These are phyloP conservation scores for Raja brachyura DNA, from an alignment of 2,113 vertebrate species.

Conservation along the genomic window DNA sequence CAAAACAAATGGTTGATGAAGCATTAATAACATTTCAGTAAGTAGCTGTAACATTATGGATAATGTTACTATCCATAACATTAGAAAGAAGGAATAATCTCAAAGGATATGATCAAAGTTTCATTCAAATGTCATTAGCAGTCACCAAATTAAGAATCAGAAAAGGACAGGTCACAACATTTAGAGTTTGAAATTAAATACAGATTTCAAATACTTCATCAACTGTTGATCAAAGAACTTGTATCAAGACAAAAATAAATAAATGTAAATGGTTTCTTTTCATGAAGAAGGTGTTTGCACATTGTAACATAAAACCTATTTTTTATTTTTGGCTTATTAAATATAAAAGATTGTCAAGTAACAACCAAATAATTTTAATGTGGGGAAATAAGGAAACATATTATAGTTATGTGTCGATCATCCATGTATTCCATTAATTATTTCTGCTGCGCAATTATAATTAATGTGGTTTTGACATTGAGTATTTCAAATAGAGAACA, in stretches of 20 bases:
- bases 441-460: conserved; percentile 39
- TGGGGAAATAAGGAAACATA: not conserved
- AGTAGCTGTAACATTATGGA: not conserved
- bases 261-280: not conserved
- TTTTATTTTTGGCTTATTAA: not conserved
- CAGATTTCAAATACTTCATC: not conserved
- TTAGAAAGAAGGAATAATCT: not conserved
- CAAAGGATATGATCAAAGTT: not conserved
- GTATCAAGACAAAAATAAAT: conserved; percentile 15
- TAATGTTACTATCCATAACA: not conserved
- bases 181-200: not conserved
- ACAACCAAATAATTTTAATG: not conserved
- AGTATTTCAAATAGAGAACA: conserved; percentile 48
- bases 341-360: not conserved
- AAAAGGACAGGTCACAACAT: not conserved
- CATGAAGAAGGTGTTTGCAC: not conserved
- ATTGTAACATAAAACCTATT: not conserved
- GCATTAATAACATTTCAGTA: not conserved
- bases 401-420: not conserved
- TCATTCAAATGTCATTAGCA: not conserved
- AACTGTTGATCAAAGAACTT: conserved; percentile 16
- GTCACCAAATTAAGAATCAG: conserved; percentile 24
- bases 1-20: not conserved
- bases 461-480: conserved; percentile 43
- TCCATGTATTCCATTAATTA: conserved; percentile 3